Evolutionary conservation across 2,113 vertebrate genomes (phyloP), one percentile per base, ranked within the genome.

Genomic region (Salvator merianae): DNA sequence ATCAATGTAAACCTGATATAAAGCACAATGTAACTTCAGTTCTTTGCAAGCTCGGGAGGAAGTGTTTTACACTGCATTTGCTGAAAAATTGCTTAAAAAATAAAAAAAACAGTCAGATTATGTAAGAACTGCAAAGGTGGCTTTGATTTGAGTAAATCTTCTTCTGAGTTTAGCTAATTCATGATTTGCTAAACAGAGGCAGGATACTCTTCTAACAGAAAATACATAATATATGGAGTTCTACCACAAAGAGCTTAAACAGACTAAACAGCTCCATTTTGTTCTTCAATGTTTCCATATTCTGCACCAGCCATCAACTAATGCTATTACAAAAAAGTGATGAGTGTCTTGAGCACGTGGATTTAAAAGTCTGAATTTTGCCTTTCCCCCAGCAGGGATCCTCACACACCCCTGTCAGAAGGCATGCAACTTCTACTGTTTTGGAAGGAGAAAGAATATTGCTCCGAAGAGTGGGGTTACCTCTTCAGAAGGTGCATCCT

Each of bases 111-210:
- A 5, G 16, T 59, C 50, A 38, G 22, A 7, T 14, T 20, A 3
- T 20, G 5, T 59, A 82, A 72, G 16, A 32, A 81, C 18, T 34
- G n/a, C 20, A 30, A 62, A 59, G 14, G 24, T 62, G 18, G 8
- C 16, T 38, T 34, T 18, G 32, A 14, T 71, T 38, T 34, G 5
- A n/a, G 14, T 24, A 30, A 70, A 1, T 63, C 71, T 3, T 16
- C 9, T 77, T 10, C 3, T 83, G 80, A 79, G 71, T 1, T n/a
- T 40, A 79, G 30, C 10, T 69, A 69, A 69, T 80, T 26, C 50
- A 69, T 69, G 22, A 69, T 80, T 80, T 69, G 40, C 65, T 69
- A 69, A 80, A 36, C 30, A 80, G 78, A 80, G 28, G n/a, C 14
- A 50, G 0, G 8, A 75, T 79, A n/a, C 3, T 79, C 63, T 38